Base-by-base conservation (phyloP, 2,888 invertebrate species). In the Zhuqinia jingwanae region DNA sequence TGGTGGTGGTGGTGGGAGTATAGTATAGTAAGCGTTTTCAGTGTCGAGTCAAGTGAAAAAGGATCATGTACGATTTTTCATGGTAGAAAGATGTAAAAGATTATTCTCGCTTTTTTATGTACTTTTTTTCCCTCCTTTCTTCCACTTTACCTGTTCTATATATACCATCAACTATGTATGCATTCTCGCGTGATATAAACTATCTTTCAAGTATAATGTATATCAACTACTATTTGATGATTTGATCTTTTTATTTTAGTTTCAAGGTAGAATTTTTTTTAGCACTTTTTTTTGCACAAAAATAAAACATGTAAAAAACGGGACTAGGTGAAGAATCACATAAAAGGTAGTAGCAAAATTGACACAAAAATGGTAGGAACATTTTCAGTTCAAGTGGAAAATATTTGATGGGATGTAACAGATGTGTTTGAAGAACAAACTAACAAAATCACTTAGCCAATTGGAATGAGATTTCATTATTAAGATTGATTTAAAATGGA, bases 41-140 rank as follows among this genome's bases (percentile, higher is more conserved):
- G 63, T 80, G 85, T 80, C 60, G 85, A 73, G 45, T 85, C 85
- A 79, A 85, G 73, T 78, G 85, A 79, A 85, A 79, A 70, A 84
- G 85, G 78, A 85, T 85, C 85, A 85, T 80, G 80, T 76, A 80
- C 86, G 68, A 81, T 86, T 86, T 85, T 81, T 81, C 81, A 81
- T 81, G 86, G 60, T 81, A 77, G 81, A 81, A 86, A 81, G 81
- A 86, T 81, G 77, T 86, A 30, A 86, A 76, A 65, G 70, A 76
- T 81, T 65, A 73, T 81, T 70, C 80, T 65, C 73, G 68, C 58
- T 50, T 56, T 25, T 83, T 60, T 22, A 27, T 11, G 53, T n/a
- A n/a, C n/a, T n/a, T n/a, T n/a, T n/a, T 25, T 47, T 70, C 45
- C 15, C 47, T 22, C n/a, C 45, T 25, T 2, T 70, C 2, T 45